A percentile compares a stretch with the other conserved stretches of the same genome.
phyloP scores from a whole-genome alignment of 2,888 invertebrate genomes.

The Caenorhabditis sp. region DNA sequence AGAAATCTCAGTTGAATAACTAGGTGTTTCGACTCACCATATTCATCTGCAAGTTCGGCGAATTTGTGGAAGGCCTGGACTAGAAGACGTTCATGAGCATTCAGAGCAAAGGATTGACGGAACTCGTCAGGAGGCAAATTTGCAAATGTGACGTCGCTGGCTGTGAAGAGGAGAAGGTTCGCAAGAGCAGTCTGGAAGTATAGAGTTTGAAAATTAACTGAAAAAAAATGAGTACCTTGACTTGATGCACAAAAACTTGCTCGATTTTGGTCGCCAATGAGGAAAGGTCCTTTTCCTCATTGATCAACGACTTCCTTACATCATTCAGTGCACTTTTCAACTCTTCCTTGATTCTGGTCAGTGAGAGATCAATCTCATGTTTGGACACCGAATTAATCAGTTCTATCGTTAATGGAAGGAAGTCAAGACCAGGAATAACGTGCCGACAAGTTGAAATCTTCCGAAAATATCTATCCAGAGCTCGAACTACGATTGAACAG shows the following conservation, averaged over 20 bases:
- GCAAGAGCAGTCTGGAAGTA: conserved; percentile 79
- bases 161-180: conserved; percentile 82
- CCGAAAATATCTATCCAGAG: conserved; percentile 82
- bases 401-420: conserved; percentile 70
- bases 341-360: conserved; percentile 69
- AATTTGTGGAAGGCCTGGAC: conserved; percentile 74
- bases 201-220: neutral
- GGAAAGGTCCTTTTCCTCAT: conserved; percentile 51
- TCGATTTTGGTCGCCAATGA: conserved; percentile 73
- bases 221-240: conserved; percentile 69
- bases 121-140: conserved; percentile 71
- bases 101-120: conserved; percentile 72
- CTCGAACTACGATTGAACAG: conserved; percentile 80
- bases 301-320: conserved; percentile 57
- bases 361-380: conserved; percentile 78
- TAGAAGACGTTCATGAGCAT: conserved; percentile 78
- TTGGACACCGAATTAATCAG: conserved; percentile 75
- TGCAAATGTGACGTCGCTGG: conserved; percentile 82
- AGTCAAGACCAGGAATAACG: conserved; percentile 75
- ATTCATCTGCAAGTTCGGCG: conserved; percentile 62
- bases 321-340: conserved; percentile 68
- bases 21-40: conserved; percentile 51
- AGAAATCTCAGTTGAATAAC: neutral
- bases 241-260: conserved; percentile 76
- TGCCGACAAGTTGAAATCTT: conserved; percentile 75